phyloP scores from a whole-genome alignment of 2,797 vertebrate species.

The Morelia viridis region DNA sequence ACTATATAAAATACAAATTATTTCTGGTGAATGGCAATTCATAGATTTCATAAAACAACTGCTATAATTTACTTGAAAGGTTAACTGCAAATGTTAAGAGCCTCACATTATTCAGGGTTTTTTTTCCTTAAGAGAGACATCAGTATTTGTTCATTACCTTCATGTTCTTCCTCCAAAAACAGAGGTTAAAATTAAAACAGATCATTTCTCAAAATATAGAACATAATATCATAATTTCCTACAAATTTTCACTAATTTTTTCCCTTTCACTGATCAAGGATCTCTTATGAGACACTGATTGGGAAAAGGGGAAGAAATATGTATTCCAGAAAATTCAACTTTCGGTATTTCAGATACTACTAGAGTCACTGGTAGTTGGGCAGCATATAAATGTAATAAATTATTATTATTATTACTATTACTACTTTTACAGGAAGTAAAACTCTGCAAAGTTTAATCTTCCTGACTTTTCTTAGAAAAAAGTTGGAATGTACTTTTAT shows the following conservation, averaged over 20 bases:
- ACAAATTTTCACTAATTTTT: not conserved
- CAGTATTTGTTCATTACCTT: not conserved
- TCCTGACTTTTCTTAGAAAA: not conserved
- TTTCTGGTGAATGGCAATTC: not conserved
- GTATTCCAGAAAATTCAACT: not conserved
- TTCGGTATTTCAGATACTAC: not conserved
- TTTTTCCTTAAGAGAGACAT: not conserved
- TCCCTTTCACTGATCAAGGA: not conserved
- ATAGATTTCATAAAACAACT: not conserved
- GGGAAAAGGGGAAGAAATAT: not conserved
- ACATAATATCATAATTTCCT: not conserved
- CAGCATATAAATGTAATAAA: not conserved
- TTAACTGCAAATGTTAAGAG: not conserved
- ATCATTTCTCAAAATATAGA: not conserved
- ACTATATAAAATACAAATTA: not conserved
- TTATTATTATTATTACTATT: not conserved
- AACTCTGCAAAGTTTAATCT: not conserved
- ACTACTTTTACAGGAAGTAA: not conserved
- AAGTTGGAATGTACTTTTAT: not conserved
- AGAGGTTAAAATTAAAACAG: not conserved
- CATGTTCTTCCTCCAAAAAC: not conserved
- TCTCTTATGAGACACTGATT: not conserved
- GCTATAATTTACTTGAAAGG: not conserved
- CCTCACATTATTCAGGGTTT: not conserved
- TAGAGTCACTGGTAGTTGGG: not conserved